Percentiles rank a stretch among this genome's conserved stretches.
These are phyloP conservation scores for Otus scops DNA, from an alignment of 2,797 vertebrate species.

Conservation along the genomic window DNA sequence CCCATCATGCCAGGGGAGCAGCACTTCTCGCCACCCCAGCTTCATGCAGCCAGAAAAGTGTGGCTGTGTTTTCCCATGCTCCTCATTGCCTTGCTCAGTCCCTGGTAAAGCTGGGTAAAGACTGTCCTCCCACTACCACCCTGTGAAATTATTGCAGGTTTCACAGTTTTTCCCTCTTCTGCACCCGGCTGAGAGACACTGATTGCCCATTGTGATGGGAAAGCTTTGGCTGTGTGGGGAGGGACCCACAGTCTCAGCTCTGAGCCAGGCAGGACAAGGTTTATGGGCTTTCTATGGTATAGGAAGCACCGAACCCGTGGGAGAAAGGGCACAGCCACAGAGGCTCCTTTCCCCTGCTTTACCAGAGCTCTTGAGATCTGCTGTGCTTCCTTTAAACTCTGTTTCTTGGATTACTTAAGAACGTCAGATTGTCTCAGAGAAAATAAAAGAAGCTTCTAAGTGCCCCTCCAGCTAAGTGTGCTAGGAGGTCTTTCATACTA, in stretches of 20 bases:
- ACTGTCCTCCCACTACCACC: not conserved
- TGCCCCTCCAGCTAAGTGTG: not conserved
- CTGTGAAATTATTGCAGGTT: not conserved
- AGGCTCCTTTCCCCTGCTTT: not conserved
- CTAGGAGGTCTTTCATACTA: not conserved
- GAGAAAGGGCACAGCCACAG: not conserved
- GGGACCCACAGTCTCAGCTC: not conserved
- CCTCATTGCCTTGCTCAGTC: not conserved
- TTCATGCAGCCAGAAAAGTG: not conserved
- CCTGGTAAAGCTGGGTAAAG: not conserved
- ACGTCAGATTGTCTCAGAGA: not conserved
- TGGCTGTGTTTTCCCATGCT: not conserved
- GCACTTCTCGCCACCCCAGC: accelerated
- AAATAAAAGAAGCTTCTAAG: not conserved
- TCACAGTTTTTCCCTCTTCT: not conserved
- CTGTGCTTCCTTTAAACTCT: not conserved
- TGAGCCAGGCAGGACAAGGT: not conserved
- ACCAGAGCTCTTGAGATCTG: accelerated
- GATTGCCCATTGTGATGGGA: not conserved
- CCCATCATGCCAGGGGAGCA: not conserved
- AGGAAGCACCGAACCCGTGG: accelerated
- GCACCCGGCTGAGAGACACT: accelerated
- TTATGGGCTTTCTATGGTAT: not conserved
- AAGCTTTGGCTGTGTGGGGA: not conserved
- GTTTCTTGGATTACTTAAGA: not conserved